Base-by-base conservation (phyloP, 64 coral and sea anemone genomes). In the Stichodactyla mertensii region DNA sequence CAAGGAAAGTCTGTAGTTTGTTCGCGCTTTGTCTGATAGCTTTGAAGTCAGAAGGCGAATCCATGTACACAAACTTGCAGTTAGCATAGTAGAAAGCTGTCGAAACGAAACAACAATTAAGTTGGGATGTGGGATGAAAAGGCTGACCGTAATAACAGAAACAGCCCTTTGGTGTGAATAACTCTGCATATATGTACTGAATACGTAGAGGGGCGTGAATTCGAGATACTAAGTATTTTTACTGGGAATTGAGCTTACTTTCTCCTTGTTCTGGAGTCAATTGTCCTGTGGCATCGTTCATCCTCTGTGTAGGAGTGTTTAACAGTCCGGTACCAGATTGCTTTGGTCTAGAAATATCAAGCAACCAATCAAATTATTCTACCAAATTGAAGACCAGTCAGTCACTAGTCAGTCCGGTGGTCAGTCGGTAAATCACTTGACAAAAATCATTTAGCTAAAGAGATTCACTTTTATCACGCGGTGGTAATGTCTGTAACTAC, bases 1-100 rank as follows among this genome's bases (percentile, higher is more conserved):
- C 81, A 22, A 99, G 79, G 52, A 99, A 84, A 16, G 88, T 54
- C 74, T 95, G 97, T 16, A 99, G 91, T 64, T 88, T 99, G 89
- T 83, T 82, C 0, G 97, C 90, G 86, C 97, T 95, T 54, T 95
- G 97, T 13, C 91, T 82, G 19, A 99, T 93, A 70, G 93, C 82
- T 91, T 91, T 99, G 60, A 88, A 87, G 85, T 99, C 93, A 22
- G 97, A 93, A 36, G 88, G 54, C 52, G 78, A 77, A 27, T 95
- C 97, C 52, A 45, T 87, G 61, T 95, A 91, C 14, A 99, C 91
- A 82, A 99, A 99, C 66, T 90, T 99, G 59, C 86, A 88, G 45
- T 99, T 89, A 14, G 90, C 92, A 86, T 99, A 99, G 91, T 92
- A 99, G 83, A 95, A 99, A 52, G 97, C 97, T 99, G 88, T 28